A percentile compares a stretch with the other conserved stretches of the same genome.
Conservation (phyloP, 2,888 invertebrate genomes). For the Hermaeophaga mercurialis region DNA sequence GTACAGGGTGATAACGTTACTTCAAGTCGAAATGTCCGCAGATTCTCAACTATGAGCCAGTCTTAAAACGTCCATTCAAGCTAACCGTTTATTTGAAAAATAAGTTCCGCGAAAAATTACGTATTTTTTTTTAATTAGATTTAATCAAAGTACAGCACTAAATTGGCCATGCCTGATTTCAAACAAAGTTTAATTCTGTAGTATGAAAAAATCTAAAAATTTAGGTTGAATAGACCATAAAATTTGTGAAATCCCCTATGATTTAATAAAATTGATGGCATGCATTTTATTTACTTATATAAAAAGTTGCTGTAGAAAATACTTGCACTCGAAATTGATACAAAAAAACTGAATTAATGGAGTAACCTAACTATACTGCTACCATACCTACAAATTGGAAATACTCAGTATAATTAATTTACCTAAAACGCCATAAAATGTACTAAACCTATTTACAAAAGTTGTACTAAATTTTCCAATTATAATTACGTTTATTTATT, state of each 20-base stretch:
- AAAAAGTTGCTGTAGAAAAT: constrained; percentile 34
- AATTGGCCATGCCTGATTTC: no score
- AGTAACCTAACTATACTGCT: constrained; percentile 28
- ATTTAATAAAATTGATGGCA: constrained; percentile 30
- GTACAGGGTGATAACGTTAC: constrained; percentile 5
- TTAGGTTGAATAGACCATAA: no score
- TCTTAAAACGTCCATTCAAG: no score
- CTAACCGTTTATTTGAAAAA: no score
- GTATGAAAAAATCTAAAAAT: no score
- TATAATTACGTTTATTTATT: constrained; percentile 38
- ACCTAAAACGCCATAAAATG: constrained; percentile 39
- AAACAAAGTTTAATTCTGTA: no score
- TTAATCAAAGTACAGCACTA: no score
- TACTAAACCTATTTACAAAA: constrained; percentile 44
- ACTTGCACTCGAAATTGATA: constrained; percentile 33
- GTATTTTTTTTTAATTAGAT: no score
- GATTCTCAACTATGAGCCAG: not conserved
- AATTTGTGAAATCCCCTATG: constrained; percentile 8
- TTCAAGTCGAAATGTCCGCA: constrained; percentile 2
- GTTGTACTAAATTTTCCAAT: constrained; percentile 47
- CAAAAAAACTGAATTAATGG: constrained; percentile 25
- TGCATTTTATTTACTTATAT: constrained; percentile 22
- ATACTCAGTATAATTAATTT: constrained; percentile 43
- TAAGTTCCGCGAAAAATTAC: no score
- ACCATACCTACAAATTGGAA: constrained; percentile 34